A percentile compares a stretch with the other conserved stretches of the same genome.
phyloP scores from a whole-genome alignment of 2,888 invertebrate genomes.

The Meghimatium bilineatum region DNA sequence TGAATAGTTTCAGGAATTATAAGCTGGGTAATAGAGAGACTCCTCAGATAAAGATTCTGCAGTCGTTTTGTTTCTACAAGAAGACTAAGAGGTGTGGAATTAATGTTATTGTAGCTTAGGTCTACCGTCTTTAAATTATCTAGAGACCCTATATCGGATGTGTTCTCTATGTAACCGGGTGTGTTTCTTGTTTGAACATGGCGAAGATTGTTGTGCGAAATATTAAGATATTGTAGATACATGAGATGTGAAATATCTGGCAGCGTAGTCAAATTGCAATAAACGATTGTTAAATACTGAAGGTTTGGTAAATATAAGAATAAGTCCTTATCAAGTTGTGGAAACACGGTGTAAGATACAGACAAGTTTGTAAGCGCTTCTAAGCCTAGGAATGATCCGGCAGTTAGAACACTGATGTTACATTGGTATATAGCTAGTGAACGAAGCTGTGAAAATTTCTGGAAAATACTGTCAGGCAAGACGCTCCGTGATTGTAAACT shows the following conservation, averaged over 20 bases:
- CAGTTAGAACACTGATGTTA: slow-evolving; percentile 8
- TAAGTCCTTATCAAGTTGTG: neutral
- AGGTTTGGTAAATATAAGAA: slow-evolving; percentile 1
- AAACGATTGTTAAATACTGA: neutral
- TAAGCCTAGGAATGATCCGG: neutral
- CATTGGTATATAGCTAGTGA: slow-evolving; percentile 18
- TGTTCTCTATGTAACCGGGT: neutral
- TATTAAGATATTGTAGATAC: slow-evolving; percentile 12
- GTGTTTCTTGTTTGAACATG: neutral
- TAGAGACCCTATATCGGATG: neutral
- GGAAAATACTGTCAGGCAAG: neutral
- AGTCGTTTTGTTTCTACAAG: neutral
- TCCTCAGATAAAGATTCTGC: neutral
- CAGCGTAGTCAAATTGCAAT: neutral
- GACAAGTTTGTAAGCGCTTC: neutral
- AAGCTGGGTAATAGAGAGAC: neutral
- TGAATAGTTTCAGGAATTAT: neutral
- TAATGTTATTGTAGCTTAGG: slow-evolving; percentile 39
- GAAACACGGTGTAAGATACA: neutral
- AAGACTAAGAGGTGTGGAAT: neutral
- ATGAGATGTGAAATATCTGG: slow-evolving; percentile 17
- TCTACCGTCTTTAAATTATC: slow-evolving; percentile 17
- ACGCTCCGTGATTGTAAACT: neutral
- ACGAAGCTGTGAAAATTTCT: neutral
- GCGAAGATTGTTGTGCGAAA: slow-evolving; percentile 25